A percentile compares a stretch with the other conserved stretches of the same genome.
phyloP scores from a whole-genome alignment of 2,888 invertebrate species.

The Pycnomerus fuliginosus region DNA sequence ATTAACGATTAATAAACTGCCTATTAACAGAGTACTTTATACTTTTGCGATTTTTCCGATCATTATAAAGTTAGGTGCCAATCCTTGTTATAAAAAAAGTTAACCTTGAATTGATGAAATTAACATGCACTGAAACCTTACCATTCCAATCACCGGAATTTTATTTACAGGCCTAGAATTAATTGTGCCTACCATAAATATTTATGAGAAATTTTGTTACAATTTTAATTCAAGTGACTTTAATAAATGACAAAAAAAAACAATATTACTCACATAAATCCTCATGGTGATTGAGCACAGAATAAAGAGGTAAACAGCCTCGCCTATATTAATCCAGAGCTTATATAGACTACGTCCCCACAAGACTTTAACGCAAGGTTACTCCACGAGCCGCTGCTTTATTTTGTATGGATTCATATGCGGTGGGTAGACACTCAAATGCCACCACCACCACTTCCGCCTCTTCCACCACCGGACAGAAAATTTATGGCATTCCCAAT shows the following conservation, averaged over 20 bases:
- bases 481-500: constrained; percentile 6
- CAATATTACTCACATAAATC: constrained; percentile 39
- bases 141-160: too few relatives aligned
- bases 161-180: neutral
- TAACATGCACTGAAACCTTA: too few relatives aligned
- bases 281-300: constrained; percentile 36
- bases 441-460: constrained; percentile 11
- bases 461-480: constrained; percentile 17
- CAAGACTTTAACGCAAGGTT: constrained; percentile 39
- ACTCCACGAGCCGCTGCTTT: too few relatives aligned
- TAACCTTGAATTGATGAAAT: too few relatives aligned
- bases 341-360: constrained; percentile 45
- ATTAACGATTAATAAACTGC: too few relatives aligned
- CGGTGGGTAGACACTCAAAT: too few relatives aligned
- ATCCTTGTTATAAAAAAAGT: too few relatives aligned
- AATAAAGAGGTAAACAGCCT: constrained; percentile 43
- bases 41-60: too few relatives aligned
- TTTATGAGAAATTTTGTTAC: constrained; percentile 1
- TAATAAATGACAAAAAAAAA: constrained; percentile 5
- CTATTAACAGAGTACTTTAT: too few relatives aligned
- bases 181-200: too few relatives aligned
- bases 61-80: too few relatives aligned
- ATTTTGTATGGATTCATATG: constrained; percentile 14
- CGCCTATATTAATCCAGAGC: constrained; percentile 35
- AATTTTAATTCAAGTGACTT: neutral